phyloP scores from a whole-genome alignment of 2,888 invertebrate species.

The Apamea epomidion region DNA sequence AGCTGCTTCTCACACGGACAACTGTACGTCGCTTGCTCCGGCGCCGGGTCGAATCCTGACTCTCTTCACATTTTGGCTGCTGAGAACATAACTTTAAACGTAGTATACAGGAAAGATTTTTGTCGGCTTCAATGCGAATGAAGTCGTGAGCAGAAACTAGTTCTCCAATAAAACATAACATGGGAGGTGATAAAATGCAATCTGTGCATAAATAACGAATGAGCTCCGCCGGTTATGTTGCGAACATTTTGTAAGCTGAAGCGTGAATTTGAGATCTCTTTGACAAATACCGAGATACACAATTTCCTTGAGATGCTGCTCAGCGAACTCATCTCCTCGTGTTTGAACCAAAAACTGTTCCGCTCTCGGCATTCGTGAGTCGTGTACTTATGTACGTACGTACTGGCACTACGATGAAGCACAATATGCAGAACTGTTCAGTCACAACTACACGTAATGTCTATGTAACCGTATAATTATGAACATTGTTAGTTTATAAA shows the following conservation, averaged over 20 bases:
- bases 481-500: too few relatives aligned
- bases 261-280: slow-evolving; percentile 28
- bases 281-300: slow-evolving; percentile 24
- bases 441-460: neutral
- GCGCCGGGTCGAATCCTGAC: too few relatives aligned
- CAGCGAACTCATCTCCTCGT: slow-evolving; percentile 1
- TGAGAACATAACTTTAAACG: too few relatives aligned
- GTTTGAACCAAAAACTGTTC: neutral
- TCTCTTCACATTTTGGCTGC: too few relatives aligned
- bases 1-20: too few relatives aligned
- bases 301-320: neutral
- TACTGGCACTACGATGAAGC: neutral
- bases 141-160: too few relatives aligned
- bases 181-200: slow-evolving; percentile 3
- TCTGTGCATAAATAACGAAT: slow-evolving; percentile 6
- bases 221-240: slow-evolving; percentile 1
- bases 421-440: neutral
- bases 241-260: slow-evolving; percentile 15
- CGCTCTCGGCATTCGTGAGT: neutral
- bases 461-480: too few relatives aligned
- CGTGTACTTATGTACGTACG: neutral
- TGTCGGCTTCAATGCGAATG: too few relatives aligned
- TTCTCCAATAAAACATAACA: neutral
- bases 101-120: too few relatives aligned
- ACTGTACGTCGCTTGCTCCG: too few relatives aligned